Percentiles rank a stretch among this genome's conserved stretches.
phyloP scores from a whole-genome alignment of 2,113 vertebrate species.

The Microcebus lehilahytsara region DNA sequence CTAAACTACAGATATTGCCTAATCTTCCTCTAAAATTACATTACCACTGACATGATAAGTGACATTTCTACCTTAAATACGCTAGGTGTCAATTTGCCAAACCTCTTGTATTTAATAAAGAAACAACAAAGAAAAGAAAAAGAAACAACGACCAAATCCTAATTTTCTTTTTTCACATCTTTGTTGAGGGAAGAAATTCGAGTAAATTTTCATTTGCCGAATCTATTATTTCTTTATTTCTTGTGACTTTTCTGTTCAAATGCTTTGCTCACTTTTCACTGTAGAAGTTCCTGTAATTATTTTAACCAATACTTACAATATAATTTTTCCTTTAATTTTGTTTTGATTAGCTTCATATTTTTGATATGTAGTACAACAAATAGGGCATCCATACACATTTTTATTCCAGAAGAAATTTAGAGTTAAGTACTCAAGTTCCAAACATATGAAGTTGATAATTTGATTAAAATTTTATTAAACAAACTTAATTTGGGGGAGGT shows the following conservation, averaged over 20 bases:
- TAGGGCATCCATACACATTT: background rate
- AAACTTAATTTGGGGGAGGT: background rate
- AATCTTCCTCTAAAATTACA: background rate
- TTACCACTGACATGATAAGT: background rate
- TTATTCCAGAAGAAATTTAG: background rate
- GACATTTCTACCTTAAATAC: background rate
- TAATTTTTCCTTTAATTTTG: background rate
- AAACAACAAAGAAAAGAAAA: background rate
- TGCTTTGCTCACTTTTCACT: background rate
- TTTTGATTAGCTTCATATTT: background rate
- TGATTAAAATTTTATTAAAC: slow-evolving; percentile 1
- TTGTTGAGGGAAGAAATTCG: background rate
- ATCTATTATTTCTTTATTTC: background rate
- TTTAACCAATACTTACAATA: background rate
- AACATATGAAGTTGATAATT: background rate
- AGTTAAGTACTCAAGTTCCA: background rate
- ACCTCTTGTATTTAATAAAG: background rate
- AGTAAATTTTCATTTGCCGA: background rate
- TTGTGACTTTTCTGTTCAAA: background rate
- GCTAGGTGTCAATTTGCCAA: background rate
- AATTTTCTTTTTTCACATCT: background rate
- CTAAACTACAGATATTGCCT: background rate
- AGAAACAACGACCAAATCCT: background rate
- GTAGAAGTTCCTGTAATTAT: background rate
- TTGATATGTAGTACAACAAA: background rate